A percentile compares a stretch with the other conserved stretches of the same genome.
Conservation (phyloP, 2,113 vertebrate species). For the Microtus richardsoni region DNA sequence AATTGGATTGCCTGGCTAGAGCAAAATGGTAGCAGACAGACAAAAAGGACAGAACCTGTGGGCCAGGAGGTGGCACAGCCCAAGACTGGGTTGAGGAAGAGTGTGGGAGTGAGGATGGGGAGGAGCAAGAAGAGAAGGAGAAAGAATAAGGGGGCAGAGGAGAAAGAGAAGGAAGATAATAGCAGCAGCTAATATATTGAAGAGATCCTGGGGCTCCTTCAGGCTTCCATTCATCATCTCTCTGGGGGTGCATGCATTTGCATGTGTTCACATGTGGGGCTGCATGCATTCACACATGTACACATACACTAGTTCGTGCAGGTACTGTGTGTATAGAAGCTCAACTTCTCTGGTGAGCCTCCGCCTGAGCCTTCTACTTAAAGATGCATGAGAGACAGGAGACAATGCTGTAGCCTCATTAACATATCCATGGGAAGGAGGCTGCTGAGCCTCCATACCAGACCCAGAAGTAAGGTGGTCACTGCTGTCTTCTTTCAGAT, state of each 20-base stretch:
- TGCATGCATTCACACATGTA: background rate
- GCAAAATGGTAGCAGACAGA: background rate
- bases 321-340: background rate
- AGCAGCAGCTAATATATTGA: background rate
- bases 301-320: background rate
- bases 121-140: too few species aligned
- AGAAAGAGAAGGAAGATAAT: fast-evolving
- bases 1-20: conserved; percentile 33
- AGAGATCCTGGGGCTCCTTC: background rate
- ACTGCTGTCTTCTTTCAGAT: background rate
- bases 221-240: too few species aligned
- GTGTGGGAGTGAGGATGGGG: background rate
- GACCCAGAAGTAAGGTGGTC: background rate
- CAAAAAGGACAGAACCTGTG: background rate
- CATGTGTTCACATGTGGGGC: background rate
- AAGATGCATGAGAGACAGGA: background rate
- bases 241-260: background rate
- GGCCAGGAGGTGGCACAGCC: background rate
- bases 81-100: background rate
- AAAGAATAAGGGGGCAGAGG: too few species aligned
- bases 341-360: background rate
- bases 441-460: background rate
- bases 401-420: background rate
- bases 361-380: background rate
- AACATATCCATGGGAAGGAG: background rate